A percentile compares a stretch with the other conserved stretches of the same genome.
Evolutionary conservation across 2,797 vertebrate species (phyloP).

Genomic region (Platyrinchus mystaceus): DNA sequence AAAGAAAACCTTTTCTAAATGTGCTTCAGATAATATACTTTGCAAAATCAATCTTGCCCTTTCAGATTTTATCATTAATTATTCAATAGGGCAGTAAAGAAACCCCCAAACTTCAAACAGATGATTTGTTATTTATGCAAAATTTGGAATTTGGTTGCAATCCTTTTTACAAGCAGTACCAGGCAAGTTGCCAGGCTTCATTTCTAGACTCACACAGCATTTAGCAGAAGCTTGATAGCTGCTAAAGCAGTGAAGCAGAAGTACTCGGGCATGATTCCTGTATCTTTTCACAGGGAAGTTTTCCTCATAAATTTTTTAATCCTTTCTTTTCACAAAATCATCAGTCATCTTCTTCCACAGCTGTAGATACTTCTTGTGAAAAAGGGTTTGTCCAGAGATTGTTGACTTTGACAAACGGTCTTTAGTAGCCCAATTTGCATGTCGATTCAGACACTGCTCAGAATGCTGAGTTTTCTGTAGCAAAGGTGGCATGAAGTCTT

Average conservation of each 20-base stretch:
- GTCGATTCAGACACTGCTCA: background rate
- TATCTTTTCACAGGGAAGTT: background rate
- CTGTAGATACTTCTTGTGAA: background rate
- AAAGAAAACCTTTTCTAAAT: background rate
- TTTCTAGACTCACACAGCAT: background rate
- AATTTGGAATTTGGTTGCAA: background rate
- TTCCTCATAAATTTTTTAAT: background rate
- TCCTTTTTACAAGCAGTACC: background rate
- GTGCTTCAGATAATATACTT: background rate
- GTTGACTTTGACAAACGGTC: background rate
- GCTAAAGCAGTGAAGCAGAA: background rate
- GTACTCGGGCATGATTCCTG: background rate
- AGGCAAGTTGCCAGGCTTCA: background rate
- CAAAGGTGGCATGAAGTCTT: background rate
- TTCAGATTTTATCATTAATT: constrained; percentile 1
- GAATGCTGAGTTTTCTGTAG: background rate
- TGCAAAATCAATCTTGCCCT: background rate
- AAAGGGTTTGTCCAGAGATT: background rate
- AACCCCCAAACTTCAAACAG: background rate
- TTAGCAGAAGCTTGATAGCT: background rate
- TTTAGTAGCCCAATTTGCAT: background rate
- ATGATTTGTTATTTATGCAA: background rate
- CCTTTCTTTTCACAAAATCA: background rate
- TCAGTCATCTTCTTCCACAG: background rate
- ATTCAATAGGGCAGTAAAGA: background rate